Conservation (phyloP, 2,797 vertebrate species). For the Lagorchestes hirsutus region DNA sequence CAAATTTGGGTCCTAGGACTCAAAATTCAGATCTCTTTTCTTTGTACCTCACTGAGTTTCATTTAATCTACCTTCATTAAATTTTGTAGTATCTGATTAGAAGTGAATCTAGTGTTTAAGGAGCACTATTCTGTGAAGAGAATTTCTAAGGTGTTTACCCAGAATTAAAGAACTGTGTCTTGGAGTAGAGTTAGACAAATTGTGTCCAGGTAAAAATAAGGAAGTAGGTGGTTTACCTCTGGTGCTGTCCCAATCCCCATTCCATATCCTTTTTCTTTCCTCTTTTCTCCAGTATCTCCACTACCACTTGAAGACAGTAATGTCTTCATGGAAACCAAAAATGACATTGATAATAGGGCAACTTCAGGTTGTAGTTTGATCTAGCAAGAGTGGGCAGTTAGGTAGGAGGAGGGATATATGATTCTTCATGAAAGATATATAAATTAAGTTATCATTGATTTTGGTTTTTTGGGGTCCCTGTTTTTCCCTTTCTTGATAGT, state of each 20-base stretch:
- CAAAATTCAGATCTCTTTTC: background rate
- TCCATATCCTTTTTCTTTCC: background rate
- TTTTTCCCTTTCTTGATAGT: background rate
- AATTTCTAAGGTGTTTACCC: background rate
- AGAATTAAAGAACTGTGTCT: conserved; percentile 25
- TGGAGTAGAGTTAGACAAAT: background rate
- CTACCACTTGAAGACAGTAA: background rate
- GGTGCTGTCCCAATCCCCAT: background rate
- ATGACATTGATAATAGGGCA: background rate
- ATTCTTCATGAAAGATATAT: background rate
- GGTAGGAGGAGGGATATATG: background rate
- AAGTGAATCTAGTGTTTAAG: background rate
- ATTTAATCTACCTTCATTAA: conserved; percentile 12
- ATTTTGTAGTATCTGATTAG: conserved; percentile 2
- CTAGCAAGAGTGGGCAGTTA: background rate
- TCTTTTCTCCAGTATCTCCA: background rate
- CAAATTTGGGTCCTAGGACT: background rate
- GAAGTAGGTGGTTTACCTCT: background rate
- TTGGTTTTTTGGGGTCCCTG: background rate
- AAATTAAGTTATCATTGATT: background rate
- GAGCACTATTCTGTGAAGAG: background rate
- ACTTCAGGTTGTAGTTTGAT: background rate
- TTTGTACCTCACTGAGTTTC: background rate
- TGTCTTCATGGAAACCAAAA: background rate
- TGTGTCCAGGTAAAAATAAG: background rate